These are phyloP conservation scores for Lathamus discolor DNA, from an alignment of 2,113 vertebrate genomes.

Conservation along the genomic window DNA sequence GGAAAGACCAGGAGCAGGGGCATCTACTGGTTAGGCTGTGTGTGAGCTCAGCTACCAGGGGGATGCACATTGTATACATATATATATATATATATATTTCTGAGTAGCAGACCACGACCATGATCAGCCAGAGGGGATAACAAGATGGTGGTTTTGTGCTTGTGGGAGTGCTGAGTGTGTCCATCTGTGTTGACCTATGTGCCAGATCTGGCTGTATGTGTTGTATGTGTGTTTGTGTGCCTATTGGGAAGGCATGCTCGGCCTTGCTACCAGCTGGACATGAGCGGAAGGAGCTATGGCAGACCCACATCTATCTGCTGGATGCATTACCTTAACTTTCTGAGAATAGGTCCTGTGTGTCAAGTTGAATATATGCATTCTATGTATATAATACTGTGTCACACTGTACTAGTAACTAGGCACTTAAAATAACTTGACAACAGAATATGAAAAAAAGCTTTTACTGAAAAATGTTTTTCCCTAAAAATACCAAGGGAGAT, in stretches of 20 bases:
- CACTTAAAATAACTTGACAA: background rate
- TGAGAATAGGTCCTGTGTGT: background rate
- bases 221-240: background rate
- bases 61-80: background rate
- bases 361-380: background rate
- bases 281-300: background rate
- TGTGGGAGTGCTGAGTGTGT: background rate
- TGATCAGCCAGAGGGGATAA: background rate
- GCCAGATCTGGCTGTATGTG: background rate
- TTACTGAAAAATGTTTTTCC: background rate
- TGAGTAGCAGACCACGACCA: background rate
- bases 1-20: background rate
- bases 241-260: fast-evolving
- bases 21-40: background rate
- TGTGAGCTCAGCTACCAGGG: background rate
- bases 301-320: background rate
- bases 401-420: background rate
- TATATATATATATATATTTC: background rate
- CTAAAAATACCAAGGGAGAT: background rate
- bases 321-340: background rate
- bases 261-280: background rate
- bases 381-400: background rate
- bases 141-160: background rate
- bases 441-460: background rate
- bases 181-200: too few relatives aligned